Conservation (phyloP, 2,797 vertebrate species). For the Sarcoramphus papa region DNA sequence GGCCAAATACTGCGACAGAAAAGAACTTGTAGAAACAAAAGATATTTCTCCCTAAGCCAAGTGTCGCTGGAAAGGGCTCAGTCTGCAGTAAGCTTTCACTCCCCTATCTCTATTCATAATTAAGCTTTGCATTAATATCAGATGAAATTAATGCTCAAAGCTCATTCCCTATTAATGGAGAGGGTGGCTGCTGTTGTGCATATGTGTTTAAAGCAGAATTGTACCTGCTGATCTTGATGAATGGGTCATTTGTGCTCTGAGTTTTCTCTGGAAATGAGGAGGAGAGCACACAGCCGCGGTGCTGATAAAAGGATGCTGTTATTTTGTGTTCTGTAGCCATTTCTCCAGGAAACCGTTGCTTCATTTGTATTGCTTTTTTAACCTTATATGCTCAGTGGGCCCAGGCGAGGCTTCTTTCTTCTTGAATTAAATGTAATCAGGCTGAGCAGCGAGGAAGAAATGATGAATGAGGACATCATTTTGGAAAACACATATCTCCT, state of each 20-base stretch:
- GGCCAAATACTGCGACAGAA: background rate
- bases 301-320: constrained; percentile 43
- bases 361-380: constrained; percentile 67
- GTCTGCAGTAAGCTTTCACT: background rate
- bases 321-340: constrained; percentile 35
- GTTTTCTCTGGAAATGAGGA: constrained; percentile 50
- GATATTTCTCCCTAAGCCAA: background rate
- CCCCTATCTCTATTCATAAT: constrained; percentile 1
- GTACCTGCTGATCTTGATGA: constrained; percentile 59
- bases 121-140: constrained; percentile 26
- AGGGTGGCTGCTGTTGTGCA: background rate
- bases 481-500: constrained; percentile 65
- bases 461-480: constrained; percentile 63
- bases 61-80: background rate
- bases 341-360: constrained; percentile 3
- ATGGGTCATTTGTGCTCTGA: constrained; percentile 33
- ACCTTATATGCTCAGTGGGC: constrained; percentile 60
- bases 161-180: background rate
- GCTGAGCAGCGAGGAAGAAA: constrained; percentile 64
- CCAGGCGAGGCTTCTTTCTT: constrained; percentile 52
- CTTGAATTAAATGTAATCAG: constrained; percentile 68
- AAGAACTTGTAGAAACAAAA: background rate
- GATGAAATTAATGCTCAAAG: constrained; percentile 28
- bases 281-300: background rate
- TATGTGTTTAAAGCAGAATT: constrained; percentile 18